Evolutionary conservation across 2,797 vertebrate genomes (phyloP).

Genomic region (Anguilla anguilla): DNA sequence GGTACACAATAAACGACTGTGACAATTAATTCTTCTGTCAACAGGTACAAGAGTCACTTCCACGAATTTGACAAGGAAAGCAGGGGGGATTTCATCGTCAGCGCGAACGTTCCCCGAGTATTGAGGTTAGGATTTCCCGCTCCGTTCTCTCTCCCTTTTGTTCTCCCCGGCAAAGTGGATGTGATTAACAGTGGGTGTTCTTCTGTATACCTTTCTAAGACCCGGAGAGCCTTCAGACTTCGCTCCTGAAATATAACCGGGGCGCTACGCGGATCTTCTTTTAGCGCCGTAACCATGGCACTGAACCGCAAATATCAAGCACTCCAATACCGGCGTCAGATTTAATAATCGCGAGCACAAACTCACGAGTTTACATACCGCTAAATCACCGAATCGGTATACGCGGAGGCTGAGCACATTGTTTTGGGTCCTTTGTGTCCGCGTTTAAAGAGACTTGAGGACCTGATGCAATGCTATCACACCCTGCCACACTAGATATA

Average conservation of each 20-base stretch:
- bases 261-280: slow-evolving; percentile 55
- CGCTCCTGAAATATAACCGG: slow-evolving; percentile 51
- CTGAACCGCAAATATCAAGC: slow-evolving; percentile 47
- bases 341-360: slow-evolving; percentile 43
- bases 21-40: slow-evolving; percentile 26
- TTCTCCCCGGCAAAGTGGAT: neutral
- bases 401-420: slow-evolving; percentile 16
- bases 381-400: slow-evolving; percentile 17
- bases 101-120: slow-evolving; percentile 89
- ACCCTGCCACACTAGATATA: slow-evolving; percentile 39
- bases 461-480: slow-evolving; percentile 34
- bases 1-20: slow-evolving; percentile 6
- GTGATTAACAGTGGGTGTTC: slow-evolving; percentile 15
- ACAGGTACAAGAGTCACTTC: slow-evolving; percentile 94
- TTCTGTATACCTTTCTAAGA: slow-evolving; percentile 53
- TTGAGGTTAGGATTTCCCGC: slow-evolving; percentile 76
- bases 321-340: slow-evolving; percentile 43
- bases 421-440: slow-evolving; percentile 30
- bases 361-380: slow-evolving; percentile 24
- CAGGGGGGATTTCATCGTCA: slow-evolving; percentile 95
- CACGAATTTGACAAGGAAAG: slow-evolving; percentile 93
- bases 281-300: slow-evolving; percentile 70
- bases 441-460: slow-evolving; percentile 14
- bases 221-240: slow-evolving; percentile 54
- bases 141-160: neutral